Evolutionary conservation across 92 coral and sea anemone genomes (phyloP), one percentile per base, ranked within the genome.

Genomic region (Pocillopora meandrina): DNA sequence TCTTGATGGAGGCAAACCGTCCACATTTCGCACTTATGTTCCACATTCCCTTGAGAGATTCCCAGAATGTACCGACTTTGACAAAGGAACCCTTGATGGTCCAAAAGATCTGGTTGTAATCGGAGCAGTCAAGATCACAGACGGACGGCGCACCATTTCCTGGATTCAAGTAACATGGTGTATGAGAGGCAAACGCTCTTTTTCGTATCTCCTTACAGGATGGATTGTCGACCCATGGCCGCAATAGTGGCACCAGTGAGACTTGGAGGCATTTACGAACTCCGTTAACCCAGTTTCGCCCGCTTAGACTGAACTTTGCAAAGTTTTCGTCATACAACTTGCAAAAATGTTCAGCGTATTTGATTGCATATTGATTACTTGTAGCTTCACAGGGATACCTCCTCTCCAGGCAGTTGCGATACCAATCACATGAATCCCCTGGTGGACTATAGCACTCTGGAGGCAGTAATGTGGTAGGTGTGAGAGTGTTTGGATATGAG

Each of bases 201-300:
- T 74, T n/a, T 60, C 92, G 83, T 61, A 92, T 87, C n/a, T 92
- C 80, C 47, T 77, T 23, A 57, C 95, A 90, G 1, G 95, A 80
- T 62, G 82, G 78, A 2, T 52, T 1, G 26, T 26, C 16, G 72
- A 16, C 33, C 89, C 93, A 87, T 60, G 89, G 92, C 42, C 92
- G 91, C 19, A 92, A 65, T 49, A 92, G 21, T 2, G 91, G 91
- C 71, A 90, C 95, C 20, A 92, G 76, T n/a, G 88, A 12, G 9
- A 92, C 89, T 55, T 87, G 95, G 0, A 92, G 82, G 69, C 95
- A 90, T 81, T 90, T 90, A 1, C 95, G 82, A 19, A 87, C 93
- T 17, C 80, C 90, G 61, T 92, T 88, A 14, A 86, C 61, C 95
- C 95, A 92, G 23, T 81, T 71, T 55, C 77, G 72, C 11, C 88